Evolutionary conservation across 2,113 vertebrate genomes (phyloP).

Genomic region (Ranitomeya variabilis): DNA sequence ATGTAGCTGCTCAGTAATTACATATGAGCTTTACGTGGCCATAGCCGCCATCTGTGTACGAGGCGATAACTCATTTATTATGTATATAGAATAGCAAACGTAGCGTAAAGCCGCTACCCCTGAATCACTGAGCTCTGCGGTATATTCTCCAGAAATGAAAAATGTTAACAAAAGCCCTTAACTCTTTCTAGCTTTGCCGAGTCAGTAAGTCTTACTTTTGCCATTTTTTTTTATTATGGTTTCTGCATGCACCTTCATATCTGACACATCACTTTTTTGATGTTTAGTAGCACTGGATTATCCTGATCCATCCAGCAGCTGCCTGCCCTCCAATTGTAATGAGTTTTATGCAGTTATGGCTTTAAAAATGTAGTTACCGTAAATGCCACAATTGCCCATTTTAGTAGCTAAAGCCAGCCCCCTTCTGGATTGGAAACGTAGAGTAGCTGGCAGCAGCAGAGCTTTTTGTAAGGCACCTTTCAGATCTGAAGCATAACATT

Average conservation of each 20-base stretch:
- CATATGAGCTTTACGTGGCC: neutral
- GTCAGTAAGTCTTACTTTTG: neutral
- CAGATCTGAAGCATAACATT: no score
- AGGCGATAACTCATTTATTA: conserved; percentile 1
- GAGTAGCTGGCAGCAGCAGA: no score
- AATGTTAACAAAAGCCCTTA: neutral
- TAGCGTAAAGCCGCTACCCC: neutral
- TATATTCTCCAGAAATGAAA: neutral
- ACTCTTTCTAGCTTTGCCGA: neutral
- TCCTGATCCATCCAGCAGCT: neutral
- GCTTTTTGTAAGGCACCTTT: no score
- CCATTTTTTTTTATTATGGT: neutral
- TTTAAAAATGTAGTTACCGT: neutral
- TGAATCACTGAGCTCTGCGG: neutral
- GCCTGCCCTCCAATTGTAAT: neutral
- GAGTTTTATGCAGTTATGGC: neutral
- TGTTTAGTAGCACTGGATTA: neutral
- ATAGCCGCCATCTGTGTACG: neutral
- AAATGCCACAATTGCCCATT: no score
- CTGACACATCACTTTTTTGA: neutral
- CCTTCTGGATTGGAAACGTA: no score
- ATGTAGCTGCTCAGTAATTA: neutral
- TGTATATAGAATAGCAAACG: neutral
- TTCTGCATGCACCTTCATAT: neutral
- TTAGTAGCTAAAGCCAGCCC: no score